A percentile compares a stretch with the other conserved stretches of the same genome.
Evolutionary conservation across 1,140 invertebrate species (phyloP).

Genomic region (Leptinotarsa undecemlineata): DNA sequence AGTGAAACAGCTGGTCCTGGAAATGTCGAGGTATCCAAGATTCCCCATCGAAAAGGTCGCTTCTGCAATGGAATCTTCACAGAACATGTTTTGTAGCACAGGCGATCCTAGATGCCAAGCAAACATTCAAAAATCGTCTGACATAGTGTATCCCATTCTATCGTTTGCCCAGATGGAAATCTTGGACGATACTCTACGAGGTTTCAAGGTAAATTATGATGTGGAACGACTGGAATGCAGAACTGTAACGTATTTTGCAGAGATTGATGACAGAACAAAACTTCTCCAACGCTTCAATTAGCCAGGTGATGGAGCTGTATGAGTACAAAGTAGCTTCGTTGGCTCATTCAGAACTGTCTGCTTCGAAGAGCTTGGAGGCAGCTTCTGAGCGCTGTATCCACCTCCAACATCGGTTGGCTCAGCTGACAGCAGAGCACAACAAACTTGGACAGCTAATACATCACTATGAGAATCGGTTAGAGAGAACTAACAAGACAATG

Average conservation of each 20-base stretch:
- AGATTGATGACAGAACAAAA: slow-evolving; percentile 25
- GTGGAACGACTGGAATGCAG: background rate
- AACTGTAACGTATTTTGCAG: slow-evolving; percentile 6
- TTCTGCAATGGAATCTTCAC: slow-evolving; percentile 12
- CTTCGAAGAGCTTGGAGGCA: slow-evolving; percentile 60
- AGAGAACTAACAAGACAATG: slow-evolving; percentile 46
- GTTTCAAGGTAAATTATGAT: slow-evolving; percentile 14
- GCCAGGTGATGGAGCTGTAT: slow-evolving; percentile 72
- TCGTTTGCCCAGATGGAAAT: slow-evolving; percentile 22
- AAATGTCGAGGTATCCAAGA: slow-evolving; percentile 18
- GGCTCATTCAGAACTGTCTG: slow-evolving; percentile 58
- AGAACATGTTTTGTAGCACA: slow-evolving; percentile 13
- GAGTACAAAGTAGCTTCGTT: slow-evolving; percentile 66
- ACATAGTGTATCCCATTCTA: slow-evolving; percentile 16
- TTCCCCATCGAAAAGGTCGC: slow-evolving; percentile 18
- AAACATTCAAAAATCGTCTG: background rate
- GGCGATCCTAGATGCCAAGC: background rate
- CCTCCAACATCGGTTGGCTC: slow-evolving; percentile 58
- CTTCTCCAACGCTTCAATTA: slow-evolving; percentile 53
- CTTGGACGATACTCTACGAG: slow-evolving; percentile 21
- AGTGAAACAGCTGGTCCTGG: slow-evolving; percentile 17
- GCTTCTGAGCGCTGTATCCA: slow-evolving; percentile 58
- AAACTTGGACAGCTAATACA: slow-evolving; percentile 60
- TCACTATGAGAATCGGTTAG: slow-evolving; percentile 58
- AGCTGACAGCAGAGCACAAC: slow-evolving; percentile 57